These are phyloP conservation scores for Rhipidura dahli DNA, from an alignment of 2,113 vertebrate species.

Conservation along the genomic window DNA sequence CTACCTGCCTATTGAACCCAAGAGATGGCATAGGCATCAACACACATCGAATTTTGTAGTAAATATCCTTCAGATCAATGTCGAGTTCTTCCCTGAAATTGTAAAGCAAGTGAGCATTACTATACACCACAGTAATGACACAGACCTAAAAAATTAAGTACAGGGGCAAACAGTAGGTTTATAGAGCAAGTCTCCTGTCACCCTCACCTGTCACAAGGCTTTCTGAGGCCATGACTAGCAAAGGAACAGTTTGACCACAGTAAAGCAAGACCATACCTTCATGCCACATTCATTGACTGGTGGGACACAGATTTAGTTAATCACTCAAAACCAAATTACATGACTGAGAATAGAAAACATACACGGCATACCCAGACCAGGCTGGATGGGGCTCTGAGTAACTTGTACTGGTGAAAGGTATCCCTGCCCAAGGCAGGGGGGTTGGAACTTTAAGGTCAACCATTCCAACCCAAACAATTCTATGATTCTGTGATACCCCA, in stretches of 20 bases:
- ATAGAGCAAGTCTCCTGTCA: background rate
- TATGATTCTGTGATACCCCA: background rate
- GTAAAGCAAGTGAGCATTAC: slow-evolving; percentile 31
- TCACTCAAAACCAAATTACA: background rate
- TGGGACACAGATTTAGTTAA: background rate
- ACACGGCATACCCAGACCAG: background rate
- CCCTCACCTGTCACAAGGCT: background rate
- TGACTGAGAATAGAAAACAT: background rate
- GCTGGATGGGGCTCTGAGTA: background rate
- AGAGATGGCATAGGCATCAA: slow-evolving; percentile 98
- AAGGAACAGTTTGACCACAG: background rate
- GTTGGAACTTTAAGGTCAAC: background rate
- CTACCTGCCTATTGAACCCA: slow-evolving; percentile 97
- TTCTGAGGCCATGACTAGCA: background rate
- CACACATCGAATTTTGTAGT: slow-evolving; percentile 98
- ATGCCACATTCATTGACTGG: background rate
- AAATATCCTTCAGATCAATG: slow-evolving; percentile 98
- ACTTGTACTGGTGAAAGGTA: background rate
- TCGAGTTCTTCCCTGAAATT: slow-evolving; percentile 90
- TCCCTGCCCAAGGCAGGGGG: background rate
- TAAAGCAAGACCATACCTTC: background rate
- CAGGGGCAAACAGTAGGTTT: background rate
- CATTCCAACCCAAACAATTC: background rate
- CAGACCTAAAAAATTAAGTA: background rate
- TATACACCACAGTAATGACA: background rate